phyloP scores from a whole-genome alignment of 1,140 invertebrate genomes.

The Ceratina japonica region DNA sequence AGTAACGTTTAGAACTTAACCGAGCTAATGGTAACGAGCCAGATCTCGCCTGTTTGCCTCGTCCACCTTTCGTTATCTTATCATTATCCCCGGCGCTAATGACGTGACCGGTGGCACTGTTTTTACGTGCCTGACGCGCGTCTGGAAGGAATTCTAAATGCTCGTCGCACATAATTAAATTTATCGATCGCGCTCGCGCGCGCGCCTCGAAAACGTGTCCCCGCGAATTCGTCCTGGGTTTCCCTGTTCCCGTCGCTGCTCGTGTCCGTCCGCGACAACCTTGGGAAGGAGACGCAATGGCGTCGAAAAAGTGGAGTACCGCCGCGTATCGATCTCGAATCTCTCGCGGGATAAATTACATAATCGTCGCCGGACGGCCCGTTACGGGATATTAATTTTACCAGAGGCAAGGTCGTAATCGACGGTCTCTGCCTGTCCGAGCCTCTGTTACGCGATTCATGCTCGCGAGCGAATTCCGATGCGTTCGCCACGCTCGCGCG shows the following conservation, averaged over 20 bases:
- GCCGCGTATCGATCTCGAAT: not conserved
- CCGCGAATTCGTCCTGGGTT: constrained; percentile 18
- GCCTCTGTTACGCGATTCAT: not conserved
- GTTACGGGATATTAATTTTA: not conserved
- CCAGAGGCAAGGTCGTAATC: not conserved
- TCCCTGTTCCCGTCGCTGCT: constrained; percentile 23
- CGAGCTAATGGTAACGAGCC: no score
- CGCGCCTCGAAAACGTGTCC: constrained; percentile 23
- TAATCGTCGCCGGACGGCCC: not conserved
- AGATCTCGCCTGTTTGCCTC: not conserved
- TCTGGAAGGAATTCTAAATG: constrained; percentile 2
- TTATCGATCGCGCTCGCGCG: constrained; percentile 42
- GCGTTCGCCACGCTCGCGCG: not conserved
- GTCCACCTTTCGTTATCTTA: constrained; percentile 48
- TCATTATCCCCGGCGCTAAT: constrained; percentile 29
- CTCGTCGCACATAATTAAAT: constrained; percentile 46
- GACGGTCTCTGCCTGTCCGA: not conserved
- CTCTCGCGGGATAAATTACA: not conserved
- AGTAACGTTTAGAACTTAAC: constrained; percentile 18
- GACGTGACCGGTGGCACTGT: constrained; percentile 13
- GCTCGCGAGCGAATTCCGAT: not conserved
- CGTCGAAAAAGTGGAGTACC: not conserved
- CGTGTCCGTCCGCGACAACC: constrained; percentile 3
- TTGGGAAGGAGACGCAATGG: not conserved
- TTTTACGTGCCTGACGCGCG: not conserved